These are phyloP conservation scores for Nymphalis c-album DNA, from an alignment of 2,888 invertebrate species.

Conservation along the genomic window DNA sequence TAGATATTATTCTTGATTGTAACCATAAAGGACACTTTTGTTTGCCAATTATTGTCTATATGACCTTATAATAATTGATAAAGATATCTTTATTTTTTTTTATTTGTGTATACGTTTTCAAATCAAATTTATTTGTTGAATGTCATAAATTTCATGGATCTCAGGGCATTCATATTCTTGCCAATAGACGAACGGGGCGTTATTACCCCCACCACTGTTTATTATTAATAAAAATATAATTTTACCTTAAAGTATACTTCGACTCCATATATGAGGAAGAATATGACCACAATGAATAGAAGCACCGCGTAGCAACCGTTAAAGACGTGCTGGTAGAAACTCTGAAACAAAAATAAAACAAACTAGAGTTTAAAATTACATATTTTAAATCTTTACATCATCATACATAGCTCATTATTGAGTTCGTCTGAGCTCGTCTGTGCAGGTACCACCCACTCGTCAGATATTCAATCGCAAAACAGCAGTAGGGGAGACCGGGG, in stretches of 20 bases:
- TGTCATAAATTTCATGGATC: background rate
- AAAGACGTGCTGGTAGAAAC: slow-evolving; percentile 92
- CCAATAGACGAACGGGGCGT: background rate
- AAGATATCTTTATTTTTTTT: background rate
- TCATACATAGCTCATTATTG: too few relatives aligned
- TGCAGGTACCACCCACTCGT: too few relatives aligned
- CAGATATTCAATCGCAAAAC: too few relatives aligned
- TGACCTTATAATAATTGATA: slow-evolving; percentile 18
- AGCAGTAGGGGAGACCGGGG: too few relatives aligned
- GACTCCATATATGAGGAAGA: slow-evolving; percentile 96
- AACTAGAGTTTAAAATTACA: background rate
- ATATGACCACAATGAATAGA: slow-evolving; percentile 93
- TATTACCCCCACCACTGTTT: too few relatives aligned
- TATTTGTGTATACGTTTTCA: background rate
- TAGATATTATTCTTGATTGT: slow-evolving; percentile 25
- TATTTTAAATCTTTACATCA: too few relatives aligned
- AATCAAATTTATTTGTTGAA: too few relatives aligned
- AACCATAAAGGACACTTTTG: slow-evolving; percentile 12
- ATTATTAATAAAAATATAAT: background rate
- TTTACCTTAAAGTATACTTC: slow-evolving; percentile 95
- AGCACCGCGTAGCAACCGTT: slow-evolving; percentile 96
- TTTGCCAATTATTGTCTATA: slow-evolving; percentile 11
- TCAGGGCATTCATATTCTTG: too few relatives aligned
- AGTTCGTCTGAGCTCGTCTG: too few relatives aligned
- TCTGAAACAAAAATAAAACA: slow-evolving; percentile 66